Evolutionary conservation across 1,140 invertebrate species (phyloP), one percentile per base, ranked within the genome.

Genomic region (Diuraphis noxia): DNA sequence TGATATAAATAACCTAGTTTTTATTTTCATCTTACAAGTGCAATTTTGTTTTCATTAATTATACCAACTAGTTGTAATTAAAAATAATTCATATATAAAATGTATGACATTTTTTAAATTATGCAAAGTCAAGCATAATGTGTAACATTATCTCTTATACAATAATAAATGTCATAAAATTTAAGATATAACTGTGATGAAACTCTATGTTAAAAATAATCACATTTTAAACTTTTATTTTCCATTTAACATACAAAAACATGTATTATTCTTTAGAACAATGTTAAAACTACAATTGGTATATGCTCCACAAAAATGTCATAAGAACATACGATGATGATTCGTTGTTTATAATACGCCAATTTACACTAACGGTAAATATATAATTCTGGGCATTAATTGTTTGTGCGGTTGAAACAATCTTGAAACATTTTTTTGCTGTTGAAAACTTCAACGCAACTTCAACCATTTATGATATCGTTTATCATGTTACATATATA

Each of bases 191-290:
- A n/a, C n/a, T n/a, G n/a, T n/a, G 82, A 25, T 84, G 38, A 30
- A 84, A n/a, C 30, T 84, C 30, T 19, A 41, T 41, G 25, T 43
- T 85, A 46, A 21, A 34, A 85, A 46, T 85, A 34, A 30, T 85
- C n/a, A 34, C 19, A 46, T 85, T 85, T 85, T 85, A 85, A 85
- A 85, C 82, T 85, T 85, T 85, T 85, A n/a, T 49, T 46, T 4
- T 5, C 6, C 30, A 43, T 19, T 21, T 3, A 46, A 34, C 3
- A 34, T 46, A n/a, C 30, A 34, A 84, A 43, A 84, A 17, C n/a
- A 82, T 23, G n/a, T 25, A 5, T 85, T 46, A 25, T 85, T 46
- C 30, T n/a, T n/a, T 23, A 19, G 17, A 34, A 46, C 30, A 85
- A 85, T 46, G 17, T 85, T 34, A 34, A 43, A 84, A 41, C 1